phyloP scores from a whole-genome alignment of 2,888 invertebrate genomes.

The Podotricha telesiphe region DNA sequence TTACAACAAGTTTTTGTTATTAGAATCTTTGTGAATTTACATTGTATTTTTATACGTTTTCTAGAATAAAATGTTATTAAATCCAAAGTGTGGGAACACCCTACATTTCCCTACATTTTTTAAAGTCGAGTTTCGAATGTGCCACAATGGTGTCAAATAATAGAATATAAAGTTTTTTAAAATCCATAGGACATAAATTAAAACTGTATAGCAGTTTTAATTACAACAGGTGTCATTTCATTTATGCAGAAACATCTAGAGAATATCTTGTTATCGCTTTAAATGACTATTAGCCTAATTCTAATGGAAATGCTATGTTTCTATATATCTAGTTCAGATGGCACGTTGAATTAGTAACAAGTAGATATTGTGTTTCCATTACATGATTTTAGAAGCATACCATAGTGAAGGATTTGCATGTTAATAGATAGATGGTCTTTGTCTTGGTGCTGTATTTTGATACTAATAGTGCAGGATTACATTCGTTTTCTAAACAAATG shows the following conservation, averaged over 20 bases:
- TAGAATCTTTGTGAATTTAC: too few relatives aligned
- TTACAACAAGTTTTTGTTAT: too few relatives aligned
- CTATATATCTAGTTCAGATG: conserved; percentile 25
- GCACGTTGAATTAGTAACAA: conserved; percentile 17
- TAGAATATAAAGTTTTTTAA: conserved; percentile 8
- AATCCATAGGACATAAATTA: background rate
- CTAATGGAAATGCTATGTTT: conserved; percentile 28
- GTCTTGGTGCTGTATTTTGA: background rate
- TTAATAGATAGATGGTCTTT: background rate
- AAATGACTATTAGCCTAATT: conserved; percentile 32
- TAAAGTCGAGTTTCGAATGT: background rate
- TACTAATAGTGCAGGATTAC: background rate
- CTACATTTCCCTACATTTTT: too few relatives aligned
- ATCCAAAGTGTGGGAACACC: too few relatives aligned
- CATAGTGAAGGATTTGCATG: background rate
- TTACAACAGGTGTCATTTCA: conserved; percentile 16
- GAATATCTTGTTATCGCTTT: conserved; percentile 17
- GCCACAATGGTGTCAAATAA: background rate
- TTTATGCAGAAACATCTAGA: conserved; percentile 32
- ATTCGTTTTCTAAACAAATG: too few relatives aligned
- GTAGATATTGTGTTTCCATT: conserved; percentile 18
- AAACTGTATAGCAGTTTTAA: too few relatives aligned
- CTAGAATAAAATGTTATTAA: too few relatives aligned
- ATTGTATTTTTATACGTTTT: too few relatives aligned
- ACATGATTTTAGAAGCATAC: conserved; percentile 5